phyloP scores from a whole-genome alignment of 2,797 vertebrate genomes.

The Sebastes aleutianus region DNA sequence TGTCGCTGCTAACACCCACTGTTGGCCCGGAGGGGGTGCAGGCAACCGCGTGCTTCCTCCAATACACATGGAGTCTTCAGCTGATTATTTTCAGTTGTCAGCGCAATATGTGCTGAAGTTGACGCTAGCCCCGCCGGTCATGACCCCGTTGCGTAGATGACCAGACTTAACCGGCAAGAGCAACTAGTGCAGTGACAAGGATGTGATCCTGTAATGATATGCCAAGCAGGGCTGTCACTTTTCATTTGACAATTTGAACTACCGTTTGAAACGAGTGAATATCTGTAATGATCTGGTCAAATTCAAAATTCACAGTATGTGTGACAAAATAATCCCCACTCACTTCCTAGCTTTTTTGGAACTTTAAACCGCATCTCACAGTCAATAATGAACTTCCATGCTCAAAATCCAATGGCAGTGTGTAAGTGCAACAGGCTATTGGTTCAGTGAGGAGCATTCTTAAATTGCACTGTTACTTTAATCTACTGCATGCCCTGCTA shows the following conservation, averaged over 20 bases:
- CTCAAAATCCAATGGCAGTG: neutral
- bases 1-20: neutral
- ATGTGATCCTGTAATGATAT: neutral
- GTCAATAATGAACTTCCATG: too few species aligned
- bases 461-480: neutral
- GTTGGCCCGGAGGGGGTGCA: neutral
- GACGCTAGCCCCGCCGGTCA: neutral
- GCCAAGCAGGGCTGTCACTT: neutral
- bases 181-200: neutral
- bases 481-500: neutral
- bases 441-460: neutral
- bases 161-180: neutral
- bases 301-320: neutral
- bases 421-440: neutral
- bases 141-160: neutral
- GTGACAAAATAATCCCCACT: neutral
- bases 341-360: neutral
- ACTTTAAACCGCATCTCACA: neutral
- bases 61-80: neutral
- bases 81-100: neutral
- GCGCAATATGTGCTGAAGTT: neutral
- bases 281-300: neutral
- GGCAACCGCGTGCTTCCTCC: neutral
- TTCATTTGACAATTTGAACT: neutral
- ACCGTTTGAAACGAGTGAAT: neutral